A percentile compares a stretch with the other conserved stretches of the same genome.
Conservation (phyloP, 2,888 invertebrate species). For the Pogonocherus hispidulus region DNA sequence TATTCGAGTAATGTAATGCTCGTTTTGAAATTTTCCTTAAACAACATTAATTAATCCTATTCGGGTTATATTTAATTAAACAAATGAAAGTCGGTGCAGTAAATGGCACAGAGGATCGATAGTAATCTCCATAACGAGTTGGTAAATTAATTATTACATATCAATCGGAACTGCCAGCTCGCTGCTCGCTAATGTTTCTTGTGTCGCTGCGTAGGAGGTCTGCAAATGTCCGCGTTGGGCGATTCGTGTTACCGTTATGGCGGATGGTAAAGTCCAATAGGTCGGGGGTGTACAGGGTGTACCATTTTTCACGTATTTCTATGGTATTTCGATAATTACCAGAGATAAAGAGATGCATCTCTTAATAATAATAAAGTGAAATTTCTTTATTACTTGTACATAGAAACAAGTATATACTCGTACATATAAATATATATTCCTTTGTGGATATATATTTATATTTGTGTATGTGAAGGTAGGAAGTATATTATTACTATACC, state of each 20-base stretch:
- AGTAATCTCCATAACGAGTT: slow-evolving; percentile 37
- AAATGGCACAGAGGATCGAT: slow-evolving; percentile 33
- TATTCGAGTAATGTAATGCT: slow-evolving; percentile 24
- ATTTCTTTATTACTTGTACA: too few relatives aligned
- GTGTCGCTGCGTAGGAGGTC: slow-evolving; percentile 37
- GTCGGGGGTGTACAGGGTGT: too few relatives aligned
- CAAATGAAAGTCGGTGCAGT: slow-evolving; percentile 28
- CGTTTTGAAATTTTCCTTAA: slow-evolving; percentile 31
- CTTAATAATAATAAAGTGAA: too few relatives aligned
- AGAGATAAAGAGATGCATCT: too few relatives aligned
- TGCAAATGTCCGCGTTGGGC: slow-evolving; percentile 24
- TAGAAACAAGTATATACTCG: too few relatives aligned
- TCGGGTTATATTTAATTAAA: slow-evolving; percentile 30
- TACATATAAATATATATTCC: too few relatives aligned
- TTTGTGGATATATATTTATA: too few relatives aligned
- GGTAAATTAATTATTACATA: slow-evolving; percentile 38
- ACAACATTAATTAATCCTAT: slow-evolving; percentile 29
- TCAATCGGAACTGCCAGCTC: slow-evolving; percentile 33
- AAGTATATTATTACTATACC: too few relatives aligned
- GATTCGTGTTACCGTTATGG: slow-evolving; percentile 37
- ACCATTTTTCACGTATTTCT: too few relatives aligned
- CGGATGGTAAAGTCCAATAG: too few relatives aligned
- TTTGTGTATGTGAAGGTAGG: too few relatives aligned
- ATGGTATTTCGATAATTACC: too few relatives aligned
- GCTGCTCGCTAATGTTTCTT: slow-evolving; percentile 31